A percentile compares a stretch with the other conserved stretches of the same genome.
These are phyloP conservation scores for Oreochromis aureus DNA, from an alignment of 2,113 vertebrate species.

Conservation along the genomic window DNA sequence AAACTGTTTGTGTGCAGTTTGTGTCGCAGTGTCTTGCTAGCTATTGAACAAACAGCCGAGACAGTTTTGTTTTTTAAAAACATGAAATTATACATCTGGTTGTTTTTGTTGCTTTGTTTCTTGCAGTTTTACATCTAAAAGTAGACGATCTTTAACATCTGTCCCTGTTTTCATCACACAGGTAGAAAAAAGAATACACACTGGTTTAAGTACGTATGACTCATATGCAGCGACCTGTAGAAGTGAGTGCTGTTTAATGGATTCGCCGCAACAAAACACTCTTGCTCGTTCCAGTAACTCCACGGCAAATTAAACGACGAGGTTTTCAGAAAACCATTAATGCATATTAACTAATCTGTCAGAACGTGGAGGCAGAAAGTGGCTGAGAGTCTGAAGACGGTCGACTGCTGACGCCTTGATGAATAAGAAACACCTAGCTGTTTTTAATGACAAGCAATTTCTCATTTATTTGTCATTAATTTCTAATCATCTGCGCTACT, in stretches of 20 bases:
- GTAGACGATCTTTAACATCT: not conserved
- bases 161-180: not conserved
- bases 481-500: slow-evolving; percentile 46
- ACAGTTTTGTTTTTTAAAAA: not conserved
- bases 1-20: not conserved
- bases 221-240: slow-evolving; percentile 22
- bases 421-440: slow-evolving; percentile 51
- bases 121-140: not conserved
- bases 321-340: slow-evolving; percentile 54
- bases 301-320: slow-evolving; percentile 48
- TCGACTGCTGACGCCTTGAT: slow-evolving; percentile 26
- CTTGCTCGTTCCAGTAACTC: slow-evolving; percentile 57
- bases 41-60: not conserved
- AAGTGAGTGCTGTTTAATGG: slow-evolving; percentile 45
- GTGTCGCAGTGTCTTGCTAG: not conserved
- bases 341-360: slow-evolving; percentile 64
- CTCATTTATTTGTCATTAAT: slow-evolving; percentile 62
- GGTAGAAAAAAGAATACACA: not conserved
- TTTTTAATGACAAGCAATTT: slow-evolving; percentile 64
- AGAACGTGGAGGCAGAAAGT: slow-evolving; percentile 16
- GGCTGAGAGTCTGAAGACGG: not conserved
- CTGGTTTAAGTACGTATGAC: slow-evolving; percentile 16
- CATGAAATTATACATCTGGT: not conserved
- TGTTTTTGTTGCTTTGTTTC: not conserved
- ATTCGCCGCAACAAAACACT: slow-evolving; percentile 21